Evolutionary conservation across 2,888 invertebrate species (phyloP).

Genomic region (Neoitamus cyanurus): DNA sequence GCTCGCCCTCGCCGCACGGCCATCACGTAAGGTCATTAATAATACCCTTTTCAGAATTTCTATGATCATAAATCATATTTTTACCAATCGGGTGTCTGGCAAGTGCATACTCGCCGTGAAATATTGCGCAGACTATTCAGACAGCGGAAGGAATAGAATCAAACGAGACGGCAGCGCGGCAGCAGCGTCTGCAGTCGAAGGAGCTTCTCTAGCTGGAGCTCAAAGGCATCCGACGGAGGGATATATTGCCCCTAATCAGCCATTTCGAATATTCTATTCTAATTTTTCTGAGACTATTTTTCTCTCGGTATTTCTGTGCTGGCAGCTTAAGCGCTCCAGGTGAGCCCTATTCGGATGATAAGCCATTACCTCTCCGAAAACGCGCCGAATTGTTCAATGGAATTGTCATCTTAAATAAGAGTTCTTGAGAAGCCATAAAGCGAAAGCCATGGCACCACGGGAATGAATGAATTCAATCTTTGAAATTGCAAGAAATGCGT

Average conservation of each 20-base stretch:
- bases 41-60: constrained; percentile 41
- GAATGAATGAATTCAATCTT: background rate
- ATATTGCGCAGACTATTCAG: constrained; percentile 40
- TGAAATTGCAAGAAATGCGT: background rate
- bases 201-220: background rate
- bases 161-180: background rate
- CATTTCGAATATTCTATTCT: constrained; percentile 39
- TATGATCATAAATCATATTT: constrained; percentile 42
- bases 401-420: background rate
- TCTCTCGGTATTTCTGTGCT: background rate
- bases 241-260: constrained; percentile 33
- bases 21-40: constrained; percentile 46
- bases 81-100: constrained; percentile 45
- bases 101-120: constrained; percentile 44
- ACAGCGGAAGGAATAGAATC: constrained; percentile 41
- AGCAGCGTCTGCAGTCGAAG: constrained; percentile 11
- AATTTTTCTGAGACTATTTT: constrained; percentile 27
- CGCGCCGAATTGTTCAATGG: background rate
- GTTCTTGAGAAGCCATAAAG: background rate
- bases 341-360: background rate
- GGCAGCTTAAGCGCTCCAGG: background rate
- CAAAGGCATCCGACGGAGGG: constrained; percentile 7
- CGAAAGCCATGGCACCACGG: background rate
- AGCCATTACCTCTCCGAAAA: background rate
- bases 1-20: constrained; percentile 10